Evolutionary conservation across 2,888 invertebrate genomes (phyloP).

Genomic region (Andrena minutula): DNA sequence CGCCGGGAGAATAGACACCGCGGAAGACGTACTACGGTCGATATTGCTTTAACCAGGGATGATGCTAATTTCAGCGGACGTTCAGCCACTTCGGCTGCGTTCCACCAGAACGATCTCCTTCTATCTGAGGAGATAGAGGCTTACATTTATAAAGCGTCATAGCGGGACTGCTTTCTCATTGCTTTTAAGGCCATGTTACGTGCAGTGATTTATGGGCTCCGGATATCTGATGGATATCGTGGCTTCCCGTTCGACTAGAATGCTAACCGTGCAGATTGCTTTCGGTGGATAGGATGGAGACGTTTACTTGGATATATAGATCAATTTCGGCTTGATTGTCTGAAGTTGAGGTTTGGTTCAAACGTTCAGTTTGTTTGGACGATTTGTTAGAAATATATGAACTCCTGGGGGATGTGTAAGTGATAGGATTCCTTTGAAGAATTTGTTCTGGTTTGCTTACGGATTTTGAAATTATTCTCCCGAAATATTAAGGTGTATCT

Average conservation of each 20-base stretch:
- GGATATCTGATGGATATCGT: conserved; percentile 37
- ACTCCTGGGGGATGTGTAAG: too few species aligned
- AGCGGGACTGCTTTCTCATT: conserved; percentile 28
- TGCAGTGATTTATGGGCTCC: conserved; percentile 52
- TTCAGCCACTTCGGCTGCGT: conserved; percentile 42
- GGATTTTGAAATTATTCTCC: too few species aligned
- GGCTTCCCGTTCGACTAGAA: conserved; percentile 15
- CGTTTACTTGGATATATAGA: too few species aligned
- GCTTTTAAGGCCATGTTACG: conserved; percentile 22
- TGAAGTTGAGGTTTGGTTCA: background rate
- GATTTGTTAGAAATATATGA: too few species aligned
- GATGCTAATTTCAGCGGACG: conserved; percentile 72
- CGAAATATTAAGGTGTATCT: too few species aligned
- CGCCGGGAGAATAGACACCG: conserved; percentile 39
- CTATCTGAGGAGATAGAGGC: conserved; percentile 38
- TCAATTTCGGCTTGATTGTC: background rate
- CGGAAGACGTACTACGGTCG: conserved; percentile 64
- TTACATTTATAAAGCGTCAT: conserved; percentile 55
- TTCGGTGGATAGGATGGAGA: background rate
- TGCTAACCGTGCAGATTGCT: conserved; percentile 21
- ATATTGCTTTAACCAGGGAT: conserved; percentile 66
- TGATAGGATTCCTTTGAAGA: too few species aligned
- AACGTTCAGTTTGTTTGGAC: too few species aligned
- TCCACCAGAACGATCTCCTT: conserved; percentile 21
- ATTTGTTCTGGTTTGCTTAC: too few species aligned